Evolutionary conservation across 2,797 vertebrate species (phyloP).

Genomic region (Lemur catta): DNA sequence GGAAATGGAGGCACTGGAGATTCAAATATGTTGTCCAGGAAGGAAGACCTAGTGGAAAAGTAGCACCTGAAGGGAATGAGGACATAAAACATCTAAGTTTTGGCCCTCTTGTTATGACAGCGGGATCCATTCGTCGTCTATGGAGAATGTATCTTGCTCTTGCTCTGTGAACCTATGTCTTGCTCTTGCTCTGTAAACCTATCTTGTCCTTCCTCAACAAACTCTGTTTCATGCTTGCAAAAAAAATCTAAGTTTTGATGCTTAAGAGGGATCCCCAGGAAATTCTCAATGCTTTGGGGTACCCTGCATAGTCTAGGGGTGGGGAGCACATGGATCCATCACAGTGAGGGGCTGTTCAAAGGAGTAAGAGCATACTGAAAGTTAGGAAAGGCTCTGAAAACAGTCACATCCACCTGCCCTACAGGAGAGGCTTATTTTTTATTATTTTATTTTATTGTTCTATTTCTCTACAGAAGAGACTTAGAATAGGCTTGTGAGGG

Average conservation of each 20-base stretch:
- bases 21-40: conserved; percentile 14
- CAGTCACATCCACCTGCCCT: background rate
- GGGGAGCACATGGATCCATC: background rate
- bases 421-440: conserved; percentile 7
- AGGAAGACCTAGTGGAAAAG: background rate
- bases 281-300: background rate
- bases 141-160: no score
- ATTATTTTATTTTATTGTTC: no score
- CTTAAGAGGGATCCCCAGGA: background rate
- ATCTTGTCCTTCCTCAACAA: no score
- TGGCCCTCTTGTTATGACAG: no score
- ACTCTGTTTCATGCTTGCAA: no score
- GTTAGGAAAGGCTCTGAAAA: background rate
- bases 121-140: no score
- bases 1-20: background rate
- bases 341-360: background rate
- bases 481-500: background rate
- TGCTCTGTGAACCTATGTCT: no score
- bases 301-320: background rate
- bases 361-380: background rate
- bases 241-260: background rate
- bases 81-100: background rate
- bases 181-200: no score
- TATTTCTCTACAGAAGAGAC: background rate
- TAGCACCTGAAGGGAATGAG: background rate